Evolutionary conservation across 2,797 vertebrate species (phyloP), one percentile per base, ranked within the genome.

Genomic region (Lateolabrax maculatus): DNA sequence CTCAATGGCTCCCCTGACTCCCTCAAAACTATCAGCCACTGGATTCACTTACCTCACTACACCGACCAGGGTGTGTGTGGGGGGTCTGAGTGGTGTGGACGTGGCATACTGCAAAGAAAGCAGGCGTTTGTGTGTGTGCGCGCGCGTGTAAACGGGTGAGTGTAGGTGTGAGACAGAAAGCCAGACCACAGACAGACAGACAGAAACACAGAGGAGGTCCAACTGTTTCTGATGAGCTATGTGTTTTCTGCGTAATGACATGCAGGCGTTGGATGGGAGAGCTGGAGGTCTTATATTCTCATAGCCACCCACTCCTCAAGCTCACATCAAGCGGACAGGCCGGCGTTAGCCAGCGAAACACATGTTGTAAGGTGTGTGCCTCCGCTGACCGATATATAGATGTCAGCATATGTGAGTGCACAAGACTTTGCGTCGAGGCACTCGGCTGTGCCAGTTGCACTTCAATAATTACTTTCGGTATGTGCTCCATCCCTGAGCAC

Each of bases 1-100:
- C 91, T 91, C 90, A 95, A 95, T 94, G 93, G 90, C 89, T 95
- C 95, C 94, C 93, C 90, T 91, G 94, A 84, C 93, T 94, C 94
- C 85, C 75, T 87, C 85, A 84, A 90, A 93, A 91, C 90, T 94
- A 94, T 93, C 91, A 91, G 90, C 92, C 88, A 90, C 90, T 90
- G 92, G 94, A 94, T 95, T 94, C 91, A 87, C 90, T 95, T 94
- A 94, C 95, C 88, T 87, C 91, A 58, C 84, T 77, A 62, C 86
- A 75, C 77, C 81, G 83, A 51, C 78, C 62, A 21, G 76, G 65
- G 80, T 81, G 70, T 90, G 86, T 92, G 89, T 90, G 92, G 86
- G 87, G 84, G 89, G 91, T 93, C 88, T 88, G 83, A 89, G 71
- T 79, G 77, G 69, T 84, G 81, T 61, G 79, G 81, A 87, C 51